Conservation (phyloP, 35 echinoderm and acorn worm species). For the Chiridota heheva region DNA sequence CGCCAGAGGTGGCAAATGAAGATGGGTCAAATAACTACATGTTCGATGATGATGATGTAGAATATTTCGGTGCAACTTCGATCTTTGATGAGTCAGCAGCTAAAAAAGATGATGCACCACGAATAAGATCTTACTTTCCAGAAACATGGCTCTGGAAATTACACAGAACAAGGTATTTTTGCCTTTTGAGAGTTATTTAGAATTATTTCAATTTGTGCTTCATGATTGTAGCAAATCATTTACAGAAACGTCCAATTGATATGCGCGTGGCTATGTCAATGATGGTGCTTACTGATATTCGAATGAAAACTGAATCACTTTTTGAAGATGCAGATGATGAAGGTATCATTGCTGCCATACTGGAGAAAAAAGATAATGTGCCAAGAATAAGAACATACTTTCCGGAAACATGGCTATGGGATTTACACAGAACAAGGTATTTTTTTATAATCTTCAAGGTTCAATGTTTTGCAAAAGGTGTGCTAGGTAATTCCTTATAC, state of each 20-base stretch:
- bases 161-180: conserved; percentile 22
- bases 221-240: neutral
- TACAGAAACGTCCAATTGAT: neutral
- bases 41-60: too few species aligned
- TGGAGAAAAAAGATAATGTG: too few species aligned
- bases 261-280: too few species aligned
- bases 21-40: neutral
- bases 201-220: neutral
- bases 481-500: too few species aligned
- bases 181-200: neutral
- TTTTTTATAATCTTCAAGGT: neutral
- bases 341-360: too few species aligned
- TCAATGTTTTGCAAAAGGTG: too few species aligned
- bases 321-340: too few species aligned
- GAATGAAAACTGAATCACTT: neutral
- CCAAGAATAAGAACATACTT: conserved; percentile 4
- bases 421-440: conserved; percentile 14
- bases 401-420: conserved; percentile 25
- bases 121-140: conserved; percentile 79
- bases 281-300: neutral
- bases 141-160: conserved; percentile 90
- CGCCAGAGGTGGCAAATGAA: neutral
- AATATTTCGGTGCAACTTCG: too few species aligned
- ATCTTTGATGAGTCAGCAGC: too few species aligned
- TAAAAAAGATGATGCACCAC: too few species aligned